Conservation (phyloP, 2,797 vertebrate species). For the Leptoclinus maculatus region DNA sequence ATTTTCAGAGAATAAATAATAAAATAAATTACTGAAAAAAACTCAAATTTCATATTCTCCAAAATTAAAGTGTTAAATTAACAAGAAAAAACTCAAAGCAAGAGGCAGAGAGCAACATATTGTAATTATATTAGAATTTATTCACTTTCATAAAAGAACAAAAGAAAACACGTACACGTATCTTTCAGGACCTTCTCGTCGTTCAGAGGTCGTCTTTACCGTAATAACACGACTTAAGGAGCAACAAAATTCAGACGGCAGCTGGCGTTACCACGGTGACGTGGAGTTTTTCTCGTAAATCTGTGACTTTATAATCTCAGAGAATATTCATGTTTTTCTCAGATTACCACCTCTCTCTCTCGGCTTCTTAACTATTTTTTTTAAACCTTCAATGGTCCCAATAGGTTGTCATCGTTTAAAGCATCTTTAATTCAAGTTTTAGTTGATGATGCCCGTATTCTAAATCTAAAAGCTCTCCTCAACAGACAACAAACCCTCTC, state of each 20-base stretch:
- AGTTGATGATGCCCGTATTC: neutral
- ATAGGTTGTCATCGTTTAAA: neutral
- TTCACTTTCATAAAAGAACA: neutral
- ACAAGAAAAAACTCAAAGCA: neutral
- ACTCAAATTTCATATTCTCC: neutral
- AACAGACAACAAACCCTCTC: neutral
- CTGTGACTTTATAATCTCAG: no score
- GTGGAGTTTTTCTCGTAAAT: no score
- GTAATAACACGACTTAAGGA: no score
- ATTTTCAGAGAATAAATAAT: no score
- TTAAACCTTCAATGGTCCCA: no score
- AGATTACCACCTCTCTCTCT: no score
- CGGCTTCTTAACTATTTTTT: no score
- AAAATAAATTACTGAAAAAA: neutral
- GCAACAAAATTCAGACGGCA: no score
- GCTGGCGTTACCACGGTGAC: no score
- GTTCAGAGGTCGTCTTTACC: neutral
- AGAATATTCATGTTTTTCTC: no score
- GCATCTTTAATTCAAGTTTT: conserved; percentile 57
- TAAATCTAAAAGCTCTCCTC: neutral
- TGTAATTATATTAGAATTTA: neutral
- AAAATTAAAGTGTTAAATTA: neutral
- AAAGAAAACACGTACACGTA: no score
- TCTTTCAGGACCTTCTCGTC: neutral
- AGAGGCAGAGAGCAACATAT: neutral